A percentile compares a stretch with the other conserved stretches of the same genome.
Conservation (phyloP, 2,113 vertebrate genomes). For the Zosterops hypoxanthus region DNA sequence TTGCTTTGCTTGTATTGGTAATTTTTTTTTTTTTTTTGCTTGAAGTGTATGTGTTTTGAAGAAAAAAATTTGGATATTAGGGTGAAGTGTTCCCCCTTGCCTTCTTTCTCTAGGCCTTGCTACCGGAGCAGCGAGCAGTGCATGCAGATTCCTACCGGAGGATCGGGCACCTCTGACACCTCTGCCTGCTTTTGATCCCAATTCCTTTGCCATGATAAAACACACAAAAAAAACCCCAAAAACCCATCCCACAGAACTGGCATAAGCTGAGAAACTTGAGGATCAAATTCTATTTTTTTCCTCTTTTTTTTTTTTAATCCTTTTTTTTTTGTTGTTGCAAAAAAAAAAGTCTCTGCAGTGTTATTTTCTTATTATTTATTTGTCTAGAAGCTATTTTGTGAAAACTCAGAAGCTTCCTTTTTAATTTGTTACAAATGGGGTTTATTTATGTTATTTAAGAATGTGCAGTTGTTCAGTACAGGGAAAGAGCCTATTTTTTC, state of each 20-base stretch:
- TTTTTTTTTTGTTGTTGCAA: background rate
- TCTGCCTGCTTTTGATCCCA: constrained; percentile 70
- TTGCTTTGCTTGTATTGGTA: constrained; percentile 4
- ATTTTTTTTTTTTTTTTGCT: background rate
- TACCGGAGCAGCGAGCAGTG: constrained; percentile 87
- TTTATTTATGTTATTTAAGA: constrained; percentile 80
- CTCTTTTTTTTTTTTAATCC: background rate
- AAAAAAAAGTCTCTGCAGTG: constrained; percentile 5
- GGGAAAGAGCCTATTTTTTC: constrained; percentile 75
- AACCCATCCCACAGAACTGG: constrained; percentile 20
- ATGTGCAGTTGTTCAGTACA: constrained; percentile 13
- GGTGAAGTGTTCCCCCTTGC: constrained; percentile 89
- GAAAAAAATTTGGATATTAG: constrained; percentile 39
- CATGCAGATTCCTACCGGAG: constrained; percentile 91
- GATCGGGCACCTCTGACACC: constrained; percentile 89
- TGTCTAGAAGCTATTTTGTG: constrained; percentile 53
- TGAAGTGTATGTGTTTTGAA: background rate
- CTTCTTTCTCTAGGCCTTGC: constrained; percentile 88
- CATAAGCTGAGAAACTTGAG: constrained; percentile 68
- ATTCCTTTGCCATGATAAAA: constrained; percentile 63
- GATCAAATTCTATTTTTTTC: constrained; percentile 5
- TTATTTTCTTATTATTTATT: constrained; percentile 75
- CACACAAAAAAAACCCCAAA: background rate
- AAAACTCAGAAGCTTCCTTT: constrained; percentile 17
- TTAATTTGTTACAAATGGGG: constrained; percentile 29